Conservation (phyloP, 2,888 invertebrate species). For the Orgyia antiqua region DNA sequence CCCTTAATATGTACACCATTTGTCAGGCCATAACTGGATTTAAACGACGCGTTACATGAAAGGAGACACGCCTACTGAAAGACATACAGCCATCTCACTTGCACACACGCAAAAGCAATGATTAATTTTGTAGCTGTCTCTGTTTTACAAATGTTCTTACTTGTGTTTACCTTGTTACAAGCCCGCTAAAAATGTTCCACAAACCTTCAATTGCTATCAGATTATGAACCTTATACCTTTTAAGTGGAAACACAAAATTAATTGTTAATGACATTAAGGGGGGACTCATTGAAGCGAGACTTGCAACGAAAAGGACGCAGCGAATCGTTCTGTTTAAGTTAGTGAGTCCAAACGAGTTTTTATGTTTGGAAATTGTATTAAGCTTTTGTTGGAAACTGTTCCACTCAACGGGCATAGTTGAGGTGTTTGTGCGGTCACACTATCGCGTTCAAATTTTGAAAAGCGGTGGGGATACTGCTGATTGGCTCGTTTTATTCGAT, state of each 20-base stretch:
- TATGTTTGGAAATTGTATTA: slow-evolving; percentile 78
- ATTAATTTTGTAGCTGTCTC: slow-evolving; percentile 35
- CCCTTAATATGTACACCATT: slow-evolving; percentile 78
- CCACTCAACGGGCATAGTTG: slow-evolving; percentile 75
- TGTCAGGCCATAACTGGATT: slow-evolving; percentile 78
- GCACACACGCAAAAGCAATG: slow-evolving; percentile 11
- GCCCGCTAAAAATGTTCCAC: slow-evolving; percentile 49
- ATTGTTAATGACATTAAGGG: slow-evolving; percentile 34
- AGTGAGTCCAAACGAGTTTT: slow-evolving; percentile 76
- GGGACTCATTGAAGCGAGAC: slow-evolving; percentile 66
- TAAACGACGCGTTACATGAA: slow-evolving; percentile 68
- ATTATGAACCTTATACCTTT: slow-evolving; percentile 20
- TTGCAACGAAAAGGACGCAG: slow-evolving; percentile 56
- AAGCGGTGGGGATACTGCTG: slow-evolving; percentile 64
- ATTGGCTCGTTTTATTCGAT: slow-evolving; percentile 63
- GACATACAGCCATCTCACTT: slow-evolving; percentile 41
- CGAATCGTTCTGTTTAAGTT: slow-evolving; percentile 70
- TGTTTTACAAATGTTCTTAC: slow-evolving; percentile 45
- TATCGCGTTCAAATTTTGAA: slow-evolving; percentile 62
- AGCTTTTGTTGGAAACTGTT: slow-evolving; percentile 78
- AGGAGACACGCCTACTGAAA: slow-evolving; percentile 55
- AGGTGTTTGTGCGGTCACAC: slow-evolving; percentile 74
- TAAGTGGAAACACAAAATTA: slow-evolving; percentile 17
- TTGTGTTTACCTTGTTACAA: slow-evolving; percentile 56
- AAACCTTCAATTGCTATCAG: slow-evolving; percentile 16